phyloP scores from a whole-genome alignment of 2,113 vertebrate genomes.

The Cisticola juncidis region DNA sequence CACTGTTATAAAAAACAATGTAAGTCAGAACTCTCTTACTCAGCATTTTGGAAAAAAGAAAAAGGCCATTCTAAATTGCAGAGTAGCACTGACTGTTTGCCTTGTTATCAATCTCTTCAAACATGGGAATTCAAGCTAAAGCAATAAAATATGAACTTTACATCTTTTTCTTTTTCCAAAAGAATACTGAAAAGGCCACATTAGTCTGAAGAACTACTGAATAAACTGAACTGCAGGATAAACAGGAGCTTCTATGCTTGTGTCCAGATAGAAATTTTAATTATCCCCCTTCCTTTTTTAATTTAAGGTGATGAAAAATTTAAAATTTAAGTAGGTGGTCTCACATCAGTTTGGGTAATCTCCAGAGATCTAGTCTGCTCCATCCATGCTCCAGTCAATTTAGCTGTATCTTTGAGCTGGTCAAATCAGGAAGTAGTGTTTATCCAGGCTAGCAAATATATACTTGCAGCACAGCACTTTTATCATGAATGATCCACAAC shows the following conservation, averaged over 20 bases:
- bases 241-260: background rate
- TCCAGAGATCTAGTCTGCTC: background rate
- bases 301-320: background rate
- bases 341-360: background rate
- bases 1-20: slow-evolving; percentile 14
- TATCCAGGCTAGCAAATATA: background rate
- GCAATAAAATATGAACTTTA: slow-evolving; percentile 28
- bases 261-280: background rate
- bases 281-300: background rate
- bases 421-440: background rate
- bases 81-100: slow-evolving; percentile 17
- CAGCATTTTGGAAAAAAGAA: slow-evolving; percentile 17
- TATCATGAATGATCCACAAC: background rate
- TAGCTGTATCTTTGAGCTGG: background rate
- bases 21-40: slow-evolving; percentile 24
- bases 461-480: background rate
- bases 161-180: background rate
- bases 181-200: slow-evolving; percentile 1
- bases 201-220: background rate
- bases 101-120: slow-evolving; percentile 38
- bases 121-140: background rate
- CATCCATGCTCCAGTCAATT: background rate
- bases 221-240: background rate
- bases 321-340: background rate
- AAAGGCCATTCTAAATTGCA: slow-evolving; percentile 41